These are phyloP conservation scores for Dendrophyllia cribrosa DNA, from an alignment of 64 coral and sea anemone species.

Conservation along the genomic window DNA sequence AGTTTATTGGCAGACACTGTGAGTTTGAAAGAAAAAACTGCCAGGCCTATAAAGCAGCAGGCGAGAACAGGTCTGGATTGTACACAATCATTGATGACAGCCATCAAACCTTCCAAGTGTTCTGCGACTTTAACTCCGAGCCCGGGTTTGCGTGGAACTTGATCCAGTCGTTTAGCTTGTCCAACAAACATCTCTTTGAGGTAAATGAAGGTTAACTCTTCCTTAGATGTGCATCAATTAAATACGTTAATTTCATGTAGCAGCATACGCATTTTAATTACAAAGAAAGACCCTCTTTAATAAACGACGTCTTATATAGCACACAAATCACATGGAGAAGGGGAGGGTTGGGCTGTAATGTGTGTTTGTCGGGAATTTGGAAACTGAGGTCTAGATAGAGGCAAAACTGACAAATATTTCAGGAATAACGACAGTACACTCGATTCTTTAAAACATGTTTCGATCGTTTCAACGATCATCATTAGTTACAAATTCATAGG, in stretches of 20 bases:
- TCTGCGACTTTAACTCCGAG: constrained; percentile 36
- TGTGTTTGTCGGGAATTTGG: no score
- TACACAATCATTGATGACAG: constrained; percentile 38
- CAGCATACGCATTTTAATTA: no score
- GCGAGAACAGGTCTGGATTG: background rate
- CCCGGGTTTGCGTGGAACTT: constrained; percentile 38
- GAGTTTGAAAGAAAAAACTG: constrained; percentile 25
- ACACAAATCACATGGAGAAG: no score
- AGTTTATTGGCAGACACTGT: constrained; percentile 48
- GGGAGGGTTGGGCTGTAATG: no score
- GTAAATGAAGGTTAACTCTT: background rate
- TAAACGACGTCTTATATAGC: no score
- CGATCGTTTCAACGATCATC: no score
- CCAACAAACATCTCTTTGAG: constrained; percentile 11
- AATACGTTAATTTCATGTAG: background rate
- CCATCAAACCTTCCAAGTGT: constrained; percentile 21
- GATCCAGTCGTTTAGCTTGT: constrained; percentile 40
- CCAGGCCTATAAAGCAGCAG: constrained; percentile 10
- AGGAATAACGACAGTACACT: no score
- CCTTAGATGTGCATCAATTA: background rate
- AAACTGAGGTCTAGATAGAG: no score
- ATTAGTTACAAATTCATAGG: no score
- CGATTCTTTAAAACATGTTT: no score
- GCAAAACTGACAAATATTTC: no score
- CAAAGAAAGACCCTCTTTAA: no score